A percentile compares a stretch with the other conserved stretches of the same genome.
Conservation (phyloP, 2,797 vertebrate genomes). For the Syndactyla subalaris region DNA sequence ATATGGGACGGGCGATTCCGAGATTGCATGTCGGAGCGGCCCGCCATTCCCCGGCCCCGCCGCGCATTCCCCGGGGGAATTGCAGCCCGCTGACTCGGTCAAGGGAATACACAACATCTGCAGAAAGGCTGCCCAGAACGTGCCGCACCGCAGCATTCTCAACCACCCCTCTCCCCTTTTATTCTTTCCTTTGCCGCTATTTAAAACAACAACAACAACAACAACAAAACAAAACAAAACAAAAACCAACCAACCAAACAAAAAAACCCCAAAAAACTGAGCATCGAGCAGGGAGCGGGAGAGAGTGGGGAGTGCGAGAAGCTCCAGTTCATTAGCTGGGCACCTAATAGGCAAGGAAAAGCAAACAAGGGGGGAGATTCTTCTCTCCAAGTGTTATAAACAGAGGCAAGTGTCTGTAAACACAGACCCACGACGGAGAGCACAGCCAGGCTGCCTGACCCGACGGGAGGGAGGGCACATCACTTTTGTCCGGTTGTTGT, state of each 20-base stretch:
- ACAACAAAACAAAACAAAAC: too few relatives aligned
- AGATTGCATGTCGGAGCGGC: not conserved
- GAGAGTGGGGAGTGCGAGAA: not conserved
- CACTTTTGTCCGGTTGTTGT: slow-evolving; percentile 78
- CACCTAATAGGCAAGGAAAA: not conserved
- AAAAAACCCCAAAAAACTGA: not conserved
- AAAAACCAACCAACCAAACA: too few relatives aligned
- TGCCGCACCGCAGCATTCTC: not conserved
- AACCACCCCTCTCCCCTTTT: not conserved
- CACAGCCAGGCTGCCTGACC: slow-evolving; percentile 72
- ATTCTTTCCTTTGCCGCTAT: not conserved
- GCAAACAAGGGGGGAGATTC: slow-evolving; percentile 26
- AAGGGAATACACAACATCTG: not conserved
- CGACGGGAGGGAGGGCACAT: slow-evolving; percentile 76
- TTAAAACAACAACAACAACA: not conserved
- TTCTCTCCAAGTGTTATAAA: slow-evolving; percentile 62
- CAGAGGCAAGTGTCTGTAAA: slow-evolving; percentile 79
- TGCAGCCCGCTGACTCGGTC: not conserved
- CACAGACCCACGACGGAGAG: slow-evolving; percentile 40
- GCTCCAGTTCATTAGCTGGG: not conserved
- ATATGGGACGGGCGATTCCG: not conserved
- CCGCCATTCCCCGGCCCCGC: too few relatives aligned
- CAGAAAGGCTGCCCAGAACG: not conserved
- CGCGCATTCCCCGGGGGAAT: too few relatives aligned
- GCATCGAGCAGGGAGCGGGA: fast-evolving